phyloP scores from a whole-genome alignment of 2,797 vertebrate species.

The Amblyopsis hoosieri region DNA sequence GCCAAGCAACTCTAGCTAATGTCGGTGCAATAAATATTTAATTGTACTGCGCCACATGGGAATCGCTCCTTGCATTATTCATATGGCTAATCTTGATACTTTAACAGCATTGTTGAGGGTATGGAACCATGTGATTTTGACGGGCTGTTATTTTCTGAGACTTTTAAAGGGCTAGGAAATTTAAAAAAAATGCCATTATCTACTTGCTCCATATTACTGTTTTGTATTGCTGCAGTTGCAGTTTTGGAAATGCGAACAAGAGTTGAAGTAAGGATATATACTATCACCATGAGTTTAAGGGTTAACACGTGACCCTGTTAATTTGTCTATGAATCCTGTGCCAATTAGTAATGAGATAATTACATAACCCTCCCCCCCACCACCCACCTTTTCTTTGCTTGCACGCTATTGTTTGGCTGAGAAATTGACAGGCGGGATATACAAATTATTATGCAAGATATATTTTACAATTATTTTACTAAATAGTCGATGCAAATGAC shows the following conservation, averaged over 20 bases:
- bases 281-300: slow-evolving; percentile 19
- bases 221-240: background rate
- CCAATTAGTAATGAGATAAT: slow-evolving; percentile 72
- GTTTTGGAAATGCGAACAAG: background rate
- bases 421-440: slow-evolving; percentile 78
- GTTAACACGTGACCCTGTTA: slow-evolving; percentile 69
- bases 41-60: slow-evolving; percentile 28
- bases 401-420: slow-evolving; percentile 75
- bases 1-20: slow-evolving; percentile 27
- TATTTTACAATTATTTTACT: no score
- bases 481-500: no score
- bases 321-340: slow-evolving; percentile 67
- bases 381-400: slow-evolving; percentile 52
- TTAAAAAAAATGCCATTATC: no score
- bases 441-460: slow-evolving; percentile 1
- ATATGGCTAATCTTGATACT: slow-evolving; percentile 22
- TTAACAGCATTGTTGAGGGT: slow-evolving; percentile 24
- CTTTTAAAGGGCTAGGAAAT: no score
- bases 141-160: background rate
- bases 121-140: slow-evolving; percentile 37
- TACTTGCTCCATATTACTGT: background rate
- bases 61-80: slow-evolving; percentile 46
- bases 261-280: background rate
- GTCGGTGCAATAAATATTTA: slow-evolving; percentile 42
- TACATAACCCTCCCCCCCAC: slow-evolving; percentile 64